Evolutionary conservation across 2,113 vertebrate species (phyloP), one percentile per base, ranked within the genome.

Genomic region (Bostrychus sinensis): DNA sequence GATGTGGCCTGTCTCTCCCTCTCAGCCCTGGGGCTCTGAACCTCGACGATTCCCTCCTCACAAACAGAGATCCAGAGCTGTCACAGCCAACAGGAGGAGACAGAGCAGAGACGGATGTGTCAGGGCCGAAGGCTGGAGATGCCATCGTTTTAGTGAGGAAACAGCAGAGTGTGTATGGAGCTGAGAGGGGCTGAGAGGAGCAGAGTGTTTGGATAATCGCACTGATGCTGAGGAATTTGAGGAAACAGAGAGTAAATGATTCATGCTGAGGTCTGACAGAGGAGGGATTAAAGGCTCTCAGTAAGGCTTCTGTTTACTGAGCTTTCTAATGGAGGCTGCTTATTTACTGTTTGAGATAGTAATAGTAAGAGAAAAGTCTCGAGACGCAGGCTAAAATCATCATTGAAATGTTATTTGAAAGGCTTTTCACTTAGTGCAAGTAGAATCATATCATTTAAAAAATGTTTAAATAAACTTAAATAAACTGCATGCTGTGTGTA

Each of bases 31-130:
- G 69, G 81, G n/a, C 83, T n/a, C 41, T 77, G 77, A 84, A 82
- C 72, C 77, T 71, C 67, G 61, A 58, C 66, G 45, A 58, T 72
- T 51, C 45, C 59, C 0, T 50, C 54, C n/a, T n/a, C n/a, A 68
- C 28, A 53, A 50, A 70, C 28, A 61, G 13, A 70, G 32, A 60
- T 17, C 17, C 19, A 14, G 46, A 61, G n/a, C 70, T 78, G 75
- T 79, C 79, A 77, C 37, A 75, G 56, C 78, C 70, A 45, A 64
- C 43, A 74, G 59, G 70, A 76, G 3, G 57, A 75, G 59, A 67
- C 67, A 67, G 69, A 75, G 68, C 72, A 78, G 62, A 89, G 77
- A 81, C 28, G 62, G 68, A 87, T 76, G 58, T 85, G 81, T 84
- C 81, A 82, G 42, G 4, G 85, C 81, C 81, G 78, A 45, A 16